These are phyloP conservation scores for Zoanthus gigantus DNA, from an alignment of 92 coral and sea anemone species.

Conservation along the genomic window DNA sequence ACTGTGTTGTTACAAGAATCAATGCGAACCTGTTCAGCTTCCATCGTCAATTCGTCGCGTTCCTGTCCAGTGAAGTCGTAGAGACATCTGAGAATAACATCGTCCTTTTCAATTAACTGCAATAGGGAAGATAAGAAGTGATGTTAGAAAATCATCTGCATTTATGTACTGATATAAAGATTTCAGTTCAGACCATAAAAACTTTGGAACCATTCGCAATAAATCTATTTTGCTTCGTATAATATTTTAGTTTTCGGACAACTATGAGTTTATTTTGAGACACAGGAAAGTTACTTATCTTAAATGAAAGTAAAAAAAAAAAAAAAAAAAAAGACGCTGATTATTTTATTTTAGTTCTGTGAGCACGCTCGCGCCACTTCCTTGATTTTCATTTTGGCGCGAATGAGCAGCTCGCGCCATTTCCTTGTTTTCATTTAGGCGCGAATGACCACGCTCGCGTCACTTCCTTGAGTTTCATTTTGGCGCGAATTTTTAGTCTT, in stretches of 20 bases:
- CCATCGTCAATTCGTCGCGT: slow-evolving; percentile 88
- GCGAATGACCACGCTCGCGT: neutral
- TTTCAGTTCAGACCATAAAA: neutral
- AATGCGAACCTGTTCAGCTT: slow-evolving; percentile 80
- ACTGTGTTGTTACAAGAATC: neutral
- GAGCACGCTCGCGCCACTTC: neutral
- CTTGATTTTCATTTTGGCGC: neutral
- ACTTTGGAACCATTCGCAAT: too few species aligned
- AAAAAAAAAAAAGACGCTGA: too few species aligned
- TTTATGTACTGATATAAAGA: neutral
- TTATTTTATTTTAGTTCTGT: neutral
- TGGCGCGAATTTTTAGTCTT: neutral
- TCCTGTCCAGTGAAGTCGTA: slow-evolving; percentile 95
- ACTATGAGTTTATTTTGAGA: too few species aligned
- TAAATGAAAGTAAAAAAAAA: too few species aligned
- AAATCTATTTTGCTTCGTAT: too few species aligned
- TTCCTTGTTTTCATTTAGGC: neutral
- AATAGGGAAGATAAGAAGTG: neutral
- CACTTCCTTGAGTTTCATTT: neutral
- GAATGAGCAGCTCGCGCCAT: neutral
- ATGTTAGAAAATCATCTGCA: neutral
- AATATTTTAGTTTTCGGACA: too few species aligned
- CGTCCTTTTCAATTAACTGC: slow-evolving; percentile 75
- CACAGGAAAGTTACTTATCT: too few species aligned
- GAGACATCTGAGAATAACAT: slow-evolving; percentile 83